Base-by-base conservation (phyloP, 2,888 invertebrate genomes). In the Smittia sp. region DNA sequence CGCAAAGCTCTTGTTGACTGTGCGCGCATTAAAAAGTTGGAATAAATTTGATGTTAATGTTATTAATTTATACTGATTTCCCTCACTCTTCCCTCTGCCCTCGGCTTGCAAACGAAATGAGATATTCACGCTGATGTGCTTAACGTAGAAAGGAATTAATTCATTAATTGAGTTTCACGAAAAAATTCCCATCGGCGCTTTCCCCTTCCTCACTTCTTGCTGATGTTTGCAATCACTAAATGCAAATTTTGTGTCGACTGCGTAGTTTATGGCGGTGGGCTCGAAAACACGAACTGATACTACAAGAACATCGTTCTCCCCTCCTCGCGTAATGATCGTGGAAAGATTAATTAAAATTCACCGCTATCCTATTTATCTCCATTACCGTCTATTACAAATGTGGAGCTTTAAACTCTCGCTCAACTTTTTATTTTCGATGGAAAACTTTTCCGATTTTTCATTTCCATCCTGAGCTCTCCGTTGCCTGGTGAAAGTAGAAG, bases 271-370 rank as follows among this genome's bases (percentile, higher is more conserved):
- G 41, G 39, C 7, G 2, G 15, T n/a, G n/a, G n/a, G n/a, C n/a
- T n/a, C 32, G 39, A 7, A 58, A 58, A 22, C 22, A 58, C 18
- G 22, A 58, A 46, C 32, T 32, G 32, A 46, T 46, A 58, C 58
- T n/a, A 58, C 22, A 7, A 58, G 58, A 58, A 58, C 58, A 58
- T 7, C 58, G 58, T 9, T 58, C 58, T 58, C 58, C 58, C 58
- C 22, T n/a, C 7, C 2, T 4, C 58, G 4, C 11, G 25, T 27
- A 27, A 27, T 27, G 27, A 63, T 63, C 15, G 25, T 63, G 7
- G 63, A 27, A 63, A 69, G 69, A 54, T 69, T 69, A 69, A 69
- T 69, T 69, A 69, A 69, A 69, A 69, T 69, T 69, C 54, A 54
- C 54, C 69, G 32, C 69, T 54, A 18, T 54, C 41, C 69, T 52